A percentile compares a stretch with the other conserved stretches of the same genome.
phyloP scores from a whole-genome alignment of 92 coral and sea anemone species.

The Porites rus region DNA sequence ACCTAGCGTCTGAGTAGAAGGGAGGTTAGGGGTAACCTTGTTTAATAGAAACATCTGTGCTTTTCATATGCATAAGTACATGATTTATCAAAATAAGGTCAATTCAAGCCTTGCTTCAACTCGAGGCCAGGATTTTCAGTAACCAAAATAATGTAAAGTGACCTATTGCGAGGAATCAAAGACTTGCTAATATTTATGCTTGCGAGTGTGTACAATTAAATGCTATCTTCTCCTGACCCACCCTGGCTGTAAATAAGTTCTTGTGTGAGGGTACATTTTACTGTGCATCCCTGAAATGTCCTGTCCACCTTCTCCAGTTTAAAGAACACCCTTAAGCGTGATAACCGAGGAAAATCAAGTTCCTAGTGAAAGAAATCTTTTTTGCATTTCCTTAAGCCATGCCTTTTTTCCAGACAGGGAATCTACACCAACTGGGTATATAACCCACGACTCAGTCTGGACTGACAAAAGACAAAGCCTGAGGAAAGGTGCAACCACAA shows the following conservation, averaged over 20 bases:
- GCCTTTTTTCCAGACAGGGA: background rate
- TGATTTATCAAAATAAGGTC: no score
- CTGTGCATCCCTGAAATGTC: background rate
- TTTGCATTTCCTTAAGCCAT: background rate
- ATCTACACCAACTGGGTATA: background rate
- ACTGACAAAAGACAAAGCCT: no score
- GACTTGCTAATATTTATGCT: background rate
- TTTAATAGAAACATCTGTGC: no score
- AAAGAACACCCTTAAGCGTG: background rate
- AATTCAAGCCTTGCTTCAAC: no score
- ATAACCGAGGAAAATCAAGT: background rate
- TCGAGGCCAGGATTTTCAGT: no score
- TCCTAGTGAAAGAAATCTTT: background rate
- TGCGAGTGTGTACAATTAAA: background rate
- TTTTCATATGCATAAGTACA: no score
- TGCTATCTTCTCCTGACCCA: background rate
- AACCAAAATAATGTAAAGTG: no score
- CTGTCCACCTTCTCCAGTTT: background rate
- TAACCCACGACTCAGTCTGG: constrained; percentile 6
- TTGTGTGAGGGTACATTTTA: no score
- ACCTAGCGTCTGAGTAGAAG: no score
- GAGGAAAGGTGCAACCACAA: background rate
- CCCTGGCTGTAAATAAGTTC: no score
- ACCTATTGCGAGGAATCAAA: background rate
- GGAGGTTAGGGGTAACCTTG: no score